A percentile compares a stretch with the other conserved stretches of the same genome.
phyloP scores from a whole-genome alignment of 2,888 invertebrate species.

The Scaptodrosophila latifasciaeformis region DNA sequence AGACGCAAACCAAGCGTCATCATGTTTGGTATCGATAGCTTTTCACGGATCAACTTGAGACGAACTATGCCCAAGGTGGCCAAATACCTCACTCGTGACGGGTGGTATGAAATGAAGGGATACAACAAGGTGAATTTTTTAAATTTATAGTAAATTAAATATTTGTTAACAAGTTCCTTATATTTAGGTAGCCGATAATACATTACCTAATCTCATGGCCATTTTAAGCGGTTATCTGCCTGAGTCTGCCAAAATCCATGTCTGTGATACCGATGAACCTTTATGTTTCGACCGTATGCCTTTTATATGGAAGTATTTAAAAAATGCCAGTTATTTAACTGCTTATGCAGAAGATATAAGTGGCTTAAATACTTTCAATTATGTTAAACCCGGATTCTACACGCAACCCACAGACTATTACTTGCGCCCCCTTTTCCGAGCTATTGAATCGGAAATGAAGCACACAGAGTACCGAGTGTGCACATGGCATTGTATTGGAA shows the following conservation, averaged over 20 bases:
- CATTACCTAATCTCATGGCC: conserved; percentile 90
- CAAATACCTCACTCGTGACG: conserved; percentile 79
- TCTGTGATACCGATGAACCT: conserved; percentile 75
- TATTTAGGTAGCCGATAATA: conserved; percentile 85
- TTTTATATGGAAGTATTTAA: conserved; percentile 85
- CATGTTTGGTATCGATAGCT: conserved; percentile 87
- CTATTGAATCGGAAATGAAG: conserved; percentile 76
- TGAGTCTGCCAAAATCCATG: conserved; percentile 71
- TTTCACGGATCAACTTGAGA: conserved; percentile 85
- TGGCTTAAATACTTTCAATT: conserved; percentile 77
- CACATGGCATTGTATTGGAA: conserved; percentile 77
- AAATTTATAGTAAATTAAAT: too few species aligned
- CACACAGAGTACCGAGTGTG: conserved; percentile 32
- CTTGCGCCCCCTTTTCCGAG: conserved; percentile 81
- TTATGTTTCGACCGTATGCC: conserved; percentile 81
- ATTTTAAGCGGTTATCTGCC: conserved; percentile 81
- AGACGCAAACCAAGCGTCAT: conserved; percentile 79
- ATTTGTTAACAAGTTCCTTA: too few species aligned
- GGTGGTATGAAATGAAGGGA: conserved; percentile 82
- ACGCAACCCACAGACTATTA: conserved; percentile 87
- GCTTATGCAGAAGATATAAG: conserved; percentile 85
- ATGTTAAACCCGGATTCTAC: conserved; percentile 80
- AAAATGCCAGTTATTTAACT: conserved; percentile 82
- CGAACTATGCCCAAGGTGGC: conserved; percentile 84
- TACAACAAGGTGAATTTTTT: conserved; percentile 84